These are phyloP conservation scores for Eristalis pertinax DNA, from an alignment of 2,888 invertebrate species.

Conservation along the genomic window DNA sequence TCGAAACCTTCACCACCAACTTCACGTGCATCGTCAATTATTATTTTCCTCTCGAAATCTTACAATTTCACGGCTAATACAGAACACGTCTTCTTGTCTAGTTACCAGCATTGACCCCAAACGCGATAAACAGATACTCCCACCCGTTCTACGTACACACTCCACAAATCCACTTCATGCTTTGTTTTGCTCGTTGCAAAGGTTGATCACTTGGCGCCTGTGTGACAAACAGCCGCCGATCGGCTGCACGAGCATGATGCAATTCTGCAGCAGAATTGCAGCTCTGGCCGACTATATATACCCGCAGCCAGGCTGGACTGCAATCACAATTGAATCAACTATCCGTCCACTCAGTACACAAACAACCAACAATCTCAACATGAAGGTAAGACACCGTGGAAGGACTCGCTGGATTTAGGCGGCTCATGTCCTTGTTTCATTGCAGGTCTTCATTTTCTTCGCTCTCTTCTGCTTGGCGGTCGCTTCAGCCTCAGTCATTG, in stretches of 20 bases:
- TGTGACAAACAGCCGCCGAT: background rate
- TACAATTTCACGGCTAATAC: no score
- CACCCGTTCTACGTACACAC: background rate
- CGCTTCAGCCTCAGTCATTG: conserved; percentile 66
- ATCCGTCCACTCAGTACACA: conserved; percentile 53
- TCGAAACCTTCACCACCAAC: no score
- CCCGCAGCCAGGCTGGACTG: background rate
- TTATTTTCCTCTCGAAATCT: no score
- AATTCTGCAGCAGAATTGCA: conserved; percentile 52
- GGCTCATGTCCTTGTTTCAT: background rate
- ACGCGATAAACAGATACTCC: background rate
- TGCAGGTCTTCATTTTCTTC: conserved; percentile 67
- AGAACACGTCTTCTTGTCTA: no score
- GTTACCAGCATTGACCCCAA: background rate
- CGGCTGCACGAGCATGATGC: conserved; percentile 47
- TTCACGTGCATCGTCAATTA: no score
- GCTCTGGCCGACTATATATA: conserved; percentile 41
- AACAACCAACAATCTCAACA: conserved; percentile 42
- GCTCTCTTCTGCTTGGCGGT: conserved; percentile 69
- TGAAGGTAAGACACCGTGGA: conserved; percentile 48
- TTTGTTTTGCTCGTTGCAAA: background rate
- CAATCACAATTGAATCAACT: conserved; percentile 60
- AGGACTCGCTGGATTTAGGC: background rate
- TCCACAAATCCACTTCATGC: background rate
- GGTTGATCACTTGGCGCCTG: background rate